Percentiles rank a stretch among this genome's conserved stretches.
Conservation (phyloP, 2,888 invertebrate genomes). For the Tholera decimalis region DNA sequence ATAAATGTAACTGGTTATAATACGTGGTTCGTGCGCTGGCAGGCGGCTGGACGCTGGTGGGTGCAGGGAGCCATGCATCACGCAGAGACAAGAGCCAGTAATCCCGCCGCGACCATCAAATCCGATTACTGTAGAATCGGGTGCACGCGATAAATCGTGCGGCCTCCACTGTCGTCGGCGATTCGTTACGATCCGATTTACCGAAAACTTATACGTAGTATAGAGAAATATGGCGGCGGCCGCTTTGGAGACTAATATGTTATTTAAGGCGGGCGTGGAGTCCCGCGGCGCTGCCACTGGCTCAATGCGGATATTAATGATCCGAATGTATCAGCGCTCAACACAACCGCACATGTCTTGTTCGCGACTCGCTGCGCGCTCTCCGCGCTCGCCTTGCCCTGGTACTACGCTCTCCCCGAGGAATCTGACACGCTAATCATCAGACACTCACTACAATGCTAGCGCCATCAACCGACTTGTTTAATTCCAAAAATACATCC, state of each 20-base stretch:
- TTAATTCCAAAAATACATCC: conserved; percentile 36
- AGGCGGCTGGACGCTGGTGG: conserved; percentile 7
- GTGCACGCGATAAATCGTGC: conserved; percentile 87
- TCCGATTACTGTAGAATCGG: conserved; percentile 85
- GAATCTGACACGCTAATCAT: conserved; percentile 33
- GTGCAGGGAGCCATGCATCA: conserved; percentile 50
- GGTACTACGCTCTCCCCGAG: not conserved
- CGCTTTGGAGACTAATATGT: conserved; percentile 88
- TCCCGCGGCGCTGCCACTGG: conserved; percentile 86
- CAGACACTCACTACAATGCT: conserved; percentile 9
- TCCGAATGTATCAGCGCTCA: conserved; percentile 81
- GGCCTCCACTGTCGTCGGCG: conserved; percentile 83
- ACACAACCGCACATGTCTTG: conserved; percentile 79
- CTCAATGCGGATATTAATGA: conserved; percentile 88
- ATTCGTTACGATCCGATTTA: conserved; percentile 87
- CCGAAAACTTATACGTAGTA: conserved; percentile 78
- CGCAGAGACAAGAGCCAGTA: conserved; percentile 55
- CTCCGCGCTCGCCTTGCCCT: not conserved
- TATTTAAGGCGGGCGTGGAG: conserved; percentile 84
- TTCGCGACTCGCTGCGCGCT: conserved; percentile 63
- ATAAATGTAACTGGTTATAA: conserved; percentile 37
- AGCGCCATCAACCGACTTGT: conserved; percentile 40
- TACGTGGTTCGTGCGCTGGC: conserved; percentile 34
- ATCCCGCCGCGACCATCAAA: conserved; percentile 74
- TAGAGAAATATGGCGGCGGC: conserved; percentile 86